Conservation (phyloP, 2,797 vertebrate species). For the Takifugu rubripes region DNA sequence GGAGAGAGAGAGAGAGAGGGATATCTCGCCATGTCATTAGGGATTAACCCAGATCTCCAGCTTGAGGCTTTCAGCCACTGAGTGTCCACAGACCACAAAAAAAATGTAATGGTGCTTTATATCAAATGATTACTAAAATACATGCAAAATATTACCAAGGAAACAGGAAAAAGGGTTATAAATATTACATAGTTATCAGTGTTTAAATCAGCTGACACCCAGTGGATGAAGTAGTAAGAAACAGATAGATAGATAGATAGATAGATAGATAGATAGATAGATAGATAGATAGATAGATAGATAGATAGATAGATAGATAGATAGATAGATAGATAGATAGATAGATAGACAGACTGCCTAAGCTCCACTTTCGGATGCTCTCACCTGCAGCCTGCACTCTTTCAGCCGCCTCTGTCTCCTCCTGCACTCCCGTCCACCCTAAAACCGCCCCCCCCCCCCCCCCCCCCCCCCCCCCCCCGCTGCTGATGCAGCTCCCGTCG, state of each 20-base stretch:
- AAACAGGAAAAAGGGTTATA: too few relatives aligned
- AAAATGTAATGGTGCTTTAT: too few relatives aligned
- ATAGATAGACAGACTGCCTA: not conserved
- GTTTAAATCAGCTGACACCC: too few relatives aligned
- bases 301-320: too few relatives aligned
- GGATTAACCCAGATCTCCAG: slow-evolving; percentile 71
- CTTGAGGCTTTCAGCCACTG: slow-evolving; percentile 59
- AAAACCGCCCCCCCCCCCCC: slow-evolving; percentile 2
- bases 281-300: too few relatives aligned
- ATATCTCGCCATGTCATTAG: slow-evolving; percentile 58
- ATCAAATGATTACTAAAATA: too few relatives aligned
- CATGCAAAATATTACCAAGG: too few relatives aligned
- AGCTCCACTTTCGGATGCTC: slow-evolving; percentile 3
- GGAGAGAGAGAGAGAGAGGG: slow-evolving; percentile 21
- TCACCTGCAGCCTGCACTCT: slow-evolving; percentile 42
- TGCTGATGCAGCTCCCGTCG: slow-evolving; percentile 47
- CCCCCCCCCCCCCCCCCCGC: not conserved
- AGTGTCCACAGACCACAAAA: slow-evolving; percentile 25
- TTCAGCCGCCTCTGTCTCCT: slow-evolving; percentile 24
- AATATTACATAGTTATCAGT: too few relatives aligned
- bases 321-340: too few relatives aligned
- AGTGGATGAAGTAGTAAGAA: too few relatives aligned
- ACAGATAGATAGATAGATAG: too few relatives aligned
- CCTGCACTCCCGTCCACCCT: slow-evolving; percentile 5
- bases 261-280: too few relatives aligned